Conservation (phyloP, 1,140 invertebrate genomes). For the Muscidifurax raptorellus region DNA sequence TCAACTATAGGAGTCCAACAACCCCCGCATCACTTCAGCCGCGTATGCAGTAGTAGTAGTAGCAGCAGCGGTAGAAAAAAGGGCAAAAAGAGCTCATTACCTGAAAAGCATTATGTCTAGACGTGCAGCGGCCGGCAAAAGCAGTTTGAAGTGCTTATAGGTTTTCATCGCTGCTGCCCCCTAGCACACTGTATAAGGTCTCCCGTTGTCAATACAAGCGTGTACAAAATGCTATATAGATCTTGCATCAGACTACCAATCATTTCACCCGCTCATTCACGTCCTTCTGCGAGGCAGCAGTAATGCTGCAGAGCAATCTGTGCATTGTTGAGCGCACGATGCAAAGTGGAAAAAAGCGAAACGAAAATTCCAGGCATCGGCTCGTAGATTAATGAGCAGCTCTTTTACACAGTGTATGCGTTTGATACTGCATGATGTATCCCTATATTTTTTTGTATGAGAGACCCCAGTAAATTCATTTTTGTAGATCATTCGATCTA, state of each 20-base stretch:
- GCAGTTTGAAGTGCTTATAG: slow-evolving; percentile 18
- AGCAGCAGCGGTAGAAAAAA: neutral
- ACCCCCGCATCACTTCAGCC: neutral
- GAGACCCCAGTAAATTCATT: neutral
- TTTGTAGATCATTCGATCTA: neutral
- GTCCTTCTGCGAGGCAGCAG: neutral
- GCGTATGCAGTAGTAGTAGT: neutral
- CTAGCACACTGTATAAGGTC: neutral
- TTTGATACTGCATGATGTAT: neutral
- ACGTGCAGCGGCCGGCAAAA: neutral
- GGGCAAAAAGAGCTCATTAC: neutral
- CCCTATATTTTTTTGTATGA: neutral
- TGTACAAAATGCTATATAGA: neutral
- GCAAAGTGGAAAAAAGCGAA: neutral
- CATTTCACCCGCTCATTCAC: neutral
- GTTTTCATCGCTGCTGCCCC: slow-evolving; percentile 21
- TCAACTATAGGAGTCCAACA: neutral
- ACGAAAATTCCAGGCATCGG: neutral
- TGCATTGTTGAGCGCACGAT: neutral
- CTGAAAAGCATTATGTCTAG: slow-evolving; percentile 34
- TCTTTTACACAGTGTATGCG: neutral
- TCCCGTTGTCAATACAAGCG: neutral
- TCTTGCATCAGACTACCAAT: neutral
- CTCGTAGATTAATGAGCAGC: slow-evolving; percentile 2
- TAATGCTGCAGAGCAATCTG: neutral